These are phyloP conservation scores for Catocala sponsa DNA, from an alignment of 2,888 invertebrate species.

Conservation along the genomic window DNA sequence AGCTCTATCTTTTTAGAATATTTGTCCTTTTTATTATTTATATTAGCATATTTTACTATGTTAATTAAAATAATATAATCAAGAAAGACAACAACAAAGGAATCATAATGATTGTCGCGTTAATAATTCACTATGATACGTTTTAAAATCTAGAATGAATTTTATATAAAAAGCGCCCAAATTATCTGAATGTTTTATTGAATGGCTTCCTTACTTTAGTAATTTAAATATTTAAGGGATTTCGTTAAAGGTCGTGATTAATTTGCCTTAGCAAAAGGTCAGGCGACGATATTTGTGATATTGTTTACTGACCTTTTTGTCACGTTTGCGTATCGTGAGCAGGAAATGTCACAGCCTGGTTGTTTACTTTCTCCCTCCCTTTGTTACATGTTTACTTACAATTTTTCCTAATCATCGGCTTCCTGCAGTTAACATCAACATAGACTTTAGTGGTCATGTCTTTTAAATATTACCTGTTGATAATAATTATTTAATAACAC, in stretches of 20 bases:
- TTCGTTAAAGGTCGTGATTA: conserved; percentile 4
- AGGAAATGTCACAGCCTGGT: conserved; percentile 12
- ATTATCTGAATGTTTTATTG: no score
- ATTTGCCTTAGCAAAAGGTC: conserved; percentile 10
- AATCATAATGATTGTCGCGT: no score
- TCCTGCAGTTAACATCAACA: conserved; percentile 1
- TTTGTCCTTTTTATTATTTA: no score
- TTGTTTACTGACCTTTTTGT: conserved; percentile 16
- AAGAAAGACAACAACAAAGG: no score
- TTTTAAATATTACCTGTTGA: background rate
- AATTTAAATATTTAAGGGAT: background rate
- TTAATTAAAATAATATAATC: no score
- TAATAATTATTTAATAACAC: no score
- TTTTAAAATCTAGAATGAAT: no score
- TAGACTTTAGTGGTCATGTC: background rate
- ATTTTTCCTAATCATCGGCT: conserved; percentile 5
- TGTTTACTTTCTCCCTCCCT: conserved; percentile 15
- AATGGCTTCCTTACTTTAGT: no score
- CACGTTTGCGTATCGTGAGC: conserved; percentile 10
- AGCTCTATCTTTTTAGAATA: no score
- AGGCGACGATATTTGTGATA: conserved; percentile 13
- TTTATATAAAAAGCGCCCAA: no score
- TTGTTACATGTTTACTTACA: conserved; percentile 7
- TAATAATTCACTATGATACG: no score
- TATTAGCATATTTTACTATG: no score